Conservation (phyloP, 2,113 vertebrate species). For the Barbus barbus region DNA sequence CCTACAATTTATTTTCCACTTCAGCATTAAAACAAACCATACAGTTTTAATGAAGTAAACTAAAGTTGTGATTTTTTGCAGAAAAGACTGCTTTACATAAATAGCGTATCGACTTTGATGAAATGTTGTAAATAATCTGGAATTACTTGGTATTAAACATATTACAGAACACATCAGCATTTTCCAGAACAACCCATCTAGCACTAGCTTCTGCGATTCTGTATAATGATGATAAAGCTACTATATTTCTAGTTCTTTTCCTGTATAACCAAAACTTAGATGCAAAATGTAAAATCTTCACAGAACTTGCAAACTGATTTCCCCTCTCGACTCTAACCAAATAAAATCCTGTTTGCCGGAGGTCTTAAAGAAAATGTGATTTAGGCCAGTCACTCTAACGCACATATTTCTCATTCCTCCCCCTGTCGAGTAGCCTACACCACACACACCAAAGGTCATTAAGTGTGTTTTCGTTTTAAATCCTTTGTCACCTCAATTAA, state of each 20-base stretch:
- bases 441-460: conserved; percentile 73
- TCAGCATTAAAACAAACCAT: background rate
- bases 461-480: conserved; percentile 79
- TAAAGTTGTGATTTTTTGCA: no score
- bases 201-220: no score
- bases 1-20: background rate
- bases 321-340: conserved; percentile 60
- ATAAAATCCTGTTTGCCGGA: conserved; percentile 59
- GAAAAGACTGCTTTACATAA: no score
- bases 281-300: conserved; percentile 48
- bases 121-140: no score
- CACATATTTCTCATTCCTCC: conserved; percentile 25
- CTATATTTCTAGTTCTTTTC: conserved; percentile 11
- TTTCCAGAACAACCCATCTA: no score
- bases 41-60: no score
- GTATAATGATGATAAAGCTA: background rate
- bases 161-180: no score
- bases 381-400: conserved; percentile 41
- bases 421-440: conserved; percentile 52
- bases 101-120: no score
- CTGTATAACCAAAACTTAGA: conserved; percentile 59
- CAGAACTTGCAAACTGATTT: conserved; percentile 54
- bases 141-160: no score
- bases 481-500: conserved; percentile 79
- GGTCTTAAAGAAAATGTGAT: conserved; percentile 56